Evolutionary conservation across 2,888 invertebrate species (phyloP), one percentile per base, ranked within the genome.

Genomic region (Cantharis rufa): DNA sequence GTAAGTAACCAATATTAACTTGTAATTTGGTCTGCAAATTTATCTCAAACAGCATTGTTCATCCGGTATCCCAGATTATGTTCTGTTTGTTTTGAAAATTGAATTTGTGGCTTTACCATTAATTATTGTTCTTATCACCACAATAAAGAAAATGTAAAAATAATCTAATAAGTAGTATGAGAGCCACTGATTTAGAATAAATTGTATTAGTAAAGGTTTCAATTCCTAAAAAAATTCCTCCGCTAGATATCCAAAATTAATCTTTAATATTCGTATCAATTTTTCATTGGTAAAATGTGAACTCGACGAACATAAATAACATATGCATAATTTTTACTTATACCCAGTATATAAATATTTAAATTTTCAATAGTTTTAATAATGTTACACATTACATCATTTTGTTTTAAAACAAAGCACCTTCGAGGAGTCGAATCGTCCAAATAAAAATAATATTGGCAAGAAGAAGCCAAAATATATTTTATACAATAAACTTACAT

Each of bases 291-390:
- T 48, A 24, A 66, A 15, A 66, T 66, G n/a, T 4, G 21, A 64
- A 66, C 24, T 21, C n/a, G 21, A 66, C 13, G 21, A 66, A 21
- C 16, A 66, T n/a, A 66, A 66, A 66, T 66, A 66, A 66, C 18
- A 48, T 9, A 21, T 70, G 70, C 21, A 70, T 62, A 70, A 62
- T 71, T 62, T 62, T 71, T 63, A 71, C 32, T 24, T 66, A 66
- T 66, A 66, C 64, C 64, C 21, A 15, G 24, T 66, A 66, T 21
- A 66, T 66, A 66, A 66, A 21, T 66, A 66, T 66, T 66, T 28
- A 66, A 66, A 21, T 66, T 66, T 18, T 66, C 18, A 66, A 21
- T 66, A 21, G 21, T 69, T 69, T 69, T 32, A 32, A 48, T 48
- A 48, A 11, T 28, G 32, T 28, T 28, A 15, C 64, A 66, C 64